Evolutionary conservation across 2,113 vertebrate species (phyloP).

Genomic region (Phalacrocorax aristotelis): DNA sequence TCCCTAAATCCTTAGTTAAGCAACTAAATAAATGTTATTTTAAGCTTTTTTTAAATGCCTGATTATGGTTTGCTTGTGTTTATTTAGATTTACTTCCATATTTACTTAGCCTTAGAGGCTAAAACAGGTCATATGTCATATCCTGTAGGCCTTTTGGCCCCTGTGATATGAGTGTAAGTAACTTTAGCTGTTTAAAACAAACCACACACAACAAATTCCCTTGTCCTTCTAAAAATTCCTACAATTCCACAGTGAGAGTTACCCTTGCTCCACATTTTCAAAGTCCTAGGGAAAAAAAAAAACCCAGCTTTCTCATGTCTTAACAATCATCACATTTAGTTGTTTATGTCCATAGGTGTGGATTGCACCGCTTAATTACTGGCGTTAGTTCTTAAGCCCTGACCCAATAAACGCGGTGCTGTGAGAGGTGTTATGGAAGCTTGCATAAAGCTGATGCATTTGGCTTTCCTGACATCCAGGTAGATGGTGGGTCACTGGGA

Average conservation of each 20-base stretch:
- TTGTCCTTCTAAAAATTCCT: background rate
- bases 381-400: background rate
- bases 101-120: background rate
- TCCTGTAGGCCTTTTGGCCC: background rate
- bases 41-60: background rate
- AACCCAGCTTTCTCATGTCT: background rate
- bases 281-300: background rate
- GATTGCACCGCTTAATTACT: background rate
- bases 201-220: background rate
- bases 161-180: background rate
- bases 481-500: background rate
- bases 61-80: background rate
- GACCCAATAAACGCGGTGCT: background rate
- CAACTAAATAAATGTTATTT: conserved; percentile 1
- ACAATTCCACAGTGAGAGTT: background rate
- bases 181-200: background rate
- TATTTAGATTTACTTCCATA: background rate
- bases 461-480: background rate
- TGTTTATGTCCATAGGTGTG: background rate
- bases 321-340: background rate
- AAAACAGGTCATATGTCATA: background rate
- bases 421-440: background rate
- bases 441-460: background rate
- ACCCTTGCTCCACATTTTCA: background rate
- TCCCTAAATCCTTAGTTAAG: background rate